These are phyloP conservation scores for Musca domestica DNA, from an alignment of 1,140 invertebrate genomes.

Conservation along the genomic window DNA sequence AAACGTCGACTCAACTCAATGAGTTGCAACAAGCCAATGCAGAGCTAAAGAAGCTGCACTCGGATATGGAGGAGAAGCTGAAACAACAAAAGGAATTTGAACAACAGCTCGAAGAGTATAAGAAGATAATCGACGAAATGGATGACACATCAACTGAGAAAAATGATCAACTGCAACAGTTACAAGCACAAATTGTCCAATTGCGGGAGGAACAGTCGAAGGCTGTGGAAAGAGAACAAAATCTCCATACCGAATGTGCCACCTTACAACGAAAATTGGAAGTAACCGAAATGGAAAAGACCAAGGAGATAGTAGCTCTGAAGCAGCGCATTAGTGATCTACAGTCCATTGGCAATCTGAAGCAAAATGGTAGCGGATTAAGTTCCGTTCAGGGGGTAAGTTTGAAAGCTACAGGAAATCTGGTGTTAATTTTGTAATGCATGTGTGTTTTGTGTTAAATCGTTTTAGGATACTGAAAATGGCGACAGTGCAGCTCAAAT, in stretches of 20 bases:
- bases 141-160: constrained; percentile 35
- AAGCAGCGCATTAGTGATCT: constrained; percentile 33
- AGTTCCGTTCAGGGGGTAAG: constrained; percentile 5
- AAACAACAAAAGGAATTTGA: constrained; percentile 36
- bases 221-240: constrained; percentile 31
- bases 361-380: constrained; percentile 6
- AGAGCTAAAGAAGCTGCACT: background rate
- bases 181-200: constrained; percentile 32
- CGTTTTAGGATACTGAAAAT: constrained; percentile 29
- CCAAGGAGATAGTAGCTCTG: constrained; percentile 35
- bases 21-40: constrained; percentile 22
- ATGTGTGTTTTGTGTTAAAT: no score
- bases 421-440: no score
- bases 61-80: constrained; percentile 24
- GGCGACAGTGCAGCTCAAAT: constrained; percentile 63
- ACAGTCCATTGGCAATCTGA: constrained; percentile 11
- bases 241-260: constrained; percentile 29
- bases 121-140: constrained; percentile 49
- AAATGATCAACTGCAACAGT: constrained; percentile 28
- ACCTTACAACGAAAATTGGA: constrained; percentile 36
- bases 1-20: constrained; percentile 29
- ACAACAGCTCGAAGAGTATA: constrained; percentile 36
- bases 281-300: constrained; percentile 35
- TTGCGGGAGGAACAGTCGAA: constrained; percentile 32
- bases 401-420: no score